A percentile compares a stretch with the other conserved stretches of the same genome.
phyloP scores from a whole-genome alignment of 2,113 vertebrate species.

The Theristicus caerulescens region DNA sequence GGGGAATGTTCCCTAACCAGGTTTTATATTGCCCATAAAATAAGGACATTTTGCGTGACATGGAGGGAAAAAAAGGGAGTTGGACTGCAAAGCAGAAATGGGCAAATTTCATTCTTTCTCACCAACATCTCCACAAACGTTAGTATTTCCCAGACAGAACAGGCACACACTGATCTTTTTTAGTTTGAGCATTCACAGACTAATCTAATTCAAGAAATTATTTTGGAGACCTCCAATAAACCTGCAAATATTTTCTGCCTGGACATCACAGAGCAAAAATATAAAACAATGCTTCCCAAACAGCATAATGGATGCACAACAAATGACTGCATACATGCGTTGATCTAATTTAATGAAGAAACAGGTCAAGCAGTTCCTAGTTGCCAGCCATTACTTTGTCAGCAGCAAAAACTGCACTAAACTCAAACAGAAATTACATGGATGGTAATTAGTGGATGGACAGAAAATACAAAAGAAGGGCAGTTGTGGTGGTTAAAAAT shows the following conservation, averaged over 20 bases:
- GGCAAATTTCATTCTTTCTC: neutral
- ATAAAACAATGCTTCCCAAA: neutral
- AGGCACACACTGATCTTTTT: neutral
- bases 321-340: neutral
- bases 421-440: neutral
- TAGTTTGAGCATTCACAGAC: neutral
- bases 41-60: neutral
- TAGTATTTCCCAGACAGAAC: neutral
- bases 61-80: neutral
- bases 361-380: neutral
- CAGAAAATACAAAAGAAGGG: neutral
- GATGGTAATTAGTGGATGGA: neutral
- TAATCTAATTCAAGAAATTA: neutral
- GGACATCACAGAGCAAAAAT: neutral
- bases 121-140: neutral
- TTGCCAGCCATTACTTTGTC: neutral
- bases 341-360: constrained; percentile 13
- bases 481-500: neutral
- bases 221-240: neutral
- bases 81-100: neutral
- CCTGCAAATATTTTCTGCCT: constrained; percentile 5
- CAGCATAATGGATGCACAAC: neutral
- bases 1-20: neutral
- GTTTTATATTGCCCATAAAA: constrained; percentile 26
- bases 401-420: neutral